Conservation (phyloP, 2,888 invertebrate genomes). For the Ceriagrion tenellum region DNA sequence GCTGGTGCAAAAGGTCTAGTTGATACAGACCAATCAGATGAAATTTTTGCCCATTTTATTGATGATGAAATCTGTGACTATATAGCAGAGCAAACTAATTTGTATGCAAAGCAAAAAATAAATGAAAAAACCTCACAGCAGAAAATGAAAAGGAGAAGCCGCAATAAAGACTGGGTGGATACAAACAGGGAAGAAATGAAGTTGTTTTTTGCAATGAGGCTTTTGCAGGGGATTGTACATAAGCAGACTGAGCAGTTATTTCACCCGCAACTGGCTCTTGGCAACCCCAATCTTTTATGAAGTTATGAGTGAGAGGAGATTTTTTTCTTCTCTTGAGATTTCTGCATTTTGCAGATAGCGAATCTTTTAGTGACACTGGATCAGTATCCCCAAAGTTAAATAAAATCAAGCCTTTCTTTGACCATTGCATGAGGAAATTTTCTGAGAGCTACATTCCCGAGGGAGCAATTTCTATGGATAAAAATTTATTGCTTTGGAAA, state of each 20-base stretch:
- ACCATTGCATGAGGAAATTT: conserved; percentile 26
- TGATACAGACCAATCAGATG: background rate
- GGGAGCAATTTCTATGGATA: background rate
- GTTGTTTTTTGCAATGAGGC: background rate
- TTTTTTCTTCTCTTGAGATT: background rate
- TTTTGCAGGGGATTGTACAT: too few species aligned
- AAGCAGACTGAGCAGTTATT: too few species aligned
- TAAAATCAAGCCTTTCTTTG: background rate
- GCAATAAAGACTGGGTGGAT: too few species aligned
- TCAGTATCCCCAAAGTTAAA: background rate
- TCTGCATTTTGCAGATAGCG: conserved; percentile 24
- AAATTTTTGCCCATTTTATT: background rate
- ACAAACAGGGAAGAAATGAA: background rate
- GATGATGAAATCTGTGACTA: too few species aligned
- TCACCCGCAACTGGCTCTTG: conserved; percentile 29
- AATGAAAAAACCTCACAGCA: background rate
- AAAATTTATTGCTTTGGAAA: conserved; percentile 46
- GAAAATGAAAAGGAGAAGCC: background rate
- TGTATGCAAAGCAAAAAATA: background rate
- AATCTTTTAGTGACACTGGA: conserved; percentile 20
- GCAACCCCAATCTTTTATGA: too few species aligned
- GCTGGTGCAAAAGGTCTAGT: background rate
- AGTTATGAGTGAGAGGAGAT: background rate
- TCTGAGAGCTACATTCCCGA: background rate
- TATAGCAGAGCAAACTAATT: conserved; percentile 2